Conservation (phyloP, 2,113 vertebrate genomes). For the Myodes glareolus region DNA sequence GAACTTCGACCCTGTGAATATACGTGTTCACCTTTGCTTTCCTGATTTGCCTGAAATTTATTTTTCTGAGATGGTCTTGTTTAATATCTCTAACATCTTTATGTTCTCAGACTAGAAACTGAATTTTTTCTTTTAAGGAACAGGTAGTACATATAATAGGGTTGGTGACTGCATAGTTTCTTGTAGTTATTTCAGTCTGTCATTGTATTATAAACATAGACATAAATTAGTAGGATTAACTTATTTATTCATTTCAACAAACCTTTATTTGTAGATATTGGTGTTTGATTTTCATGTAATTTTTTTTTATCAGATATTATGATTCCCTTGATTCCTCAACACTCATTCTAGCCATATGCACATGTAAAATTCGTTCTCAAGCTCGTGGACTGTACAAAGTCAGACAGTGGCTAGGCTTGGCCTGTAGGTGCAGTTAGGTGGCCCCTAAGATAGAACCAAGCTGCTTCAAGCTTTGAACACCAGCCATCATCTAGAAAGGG, state of each 20-base stretch:
- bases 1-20: background rate
- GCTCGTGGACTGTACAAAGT: background rate
- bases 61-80: conserved; percentile 38
- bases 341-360: background rate
- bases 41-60: conserved; percentile 34
- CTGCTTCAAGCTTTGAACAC: background rate
- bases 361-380: background rate
- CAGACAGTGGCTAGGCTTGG: background rate
- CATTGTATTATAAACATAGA: background rate
- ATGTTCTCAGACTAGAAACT: background rate
- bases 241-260: background rate
- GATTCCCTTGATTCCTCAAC: background rate
- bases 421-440: background rate
- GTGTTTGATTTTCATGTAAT: conserved; percentile 22
- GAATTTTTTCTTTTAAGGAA: background rate
- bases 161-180: background rate
- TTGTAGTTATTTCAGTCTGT: background rate
- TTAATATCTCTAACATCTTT: background rate
- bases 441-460: background rate
- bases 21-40: background rate
- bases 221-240: background rate
- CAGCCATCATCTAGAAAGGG: background rate
- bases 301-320: conserved; percentile 29
- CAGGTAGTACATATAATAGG: background rate
- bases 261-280: background rate